phyloP scores from a whole-genome alignment of 2,797 vertebrate genomes.

The Sus cebifrons region DNA sequence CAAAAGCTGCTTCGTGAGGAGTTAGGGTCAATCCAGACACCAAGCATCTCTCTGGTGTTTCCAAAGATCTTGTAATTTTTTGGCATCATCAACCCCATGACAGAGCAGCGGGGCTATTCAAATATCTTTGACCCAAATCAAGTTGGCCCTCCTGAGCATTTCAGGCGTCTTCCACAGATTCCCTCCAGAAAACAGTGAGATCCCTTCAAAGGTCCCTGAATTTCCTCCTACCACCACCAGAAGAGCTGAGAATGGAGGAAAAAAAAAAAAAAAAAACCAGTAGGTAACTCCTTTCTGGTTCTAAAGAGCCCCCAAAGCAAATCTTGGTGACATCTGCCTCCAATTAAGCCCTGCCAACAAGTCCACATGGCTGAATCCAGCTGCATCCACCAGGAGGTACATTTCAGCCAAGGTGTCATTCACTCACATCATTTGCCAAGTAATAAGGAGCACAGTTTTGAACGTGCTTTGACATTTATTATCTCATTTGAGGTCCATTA shows the following conservation, averaged over 20 bases:
- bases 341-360: slow-evolving; percentile 41
- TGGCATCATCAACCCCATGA: background rate
- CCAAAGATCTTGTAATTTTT: background rate
- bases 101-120: background rate
- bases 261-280: background rate
- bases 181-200: background rate
- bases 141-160: background rate
- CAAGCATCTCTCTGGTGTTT: background rate
- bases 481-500: slow-evolving; percentile 77
- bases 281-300: background rate
- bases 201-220: background rate
- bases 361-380: background rate
- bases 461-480: slow-evolving; percentile 78
- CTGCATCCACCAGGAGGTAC: slow-evolving; percentile 61
- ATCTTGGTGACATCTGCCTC: slow-evolving; percentile 72
- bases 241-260: background rate
- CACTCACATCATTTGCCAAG: slow-evolving; percentile 58
- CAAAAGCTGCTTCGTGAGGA: background rate
- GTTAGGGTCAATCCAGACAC: background rate
- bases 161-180: background rate
- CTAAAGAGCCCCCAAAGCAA: slow-evolving; percentile 7
- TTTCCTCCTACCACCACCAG: background rate
- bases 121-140: background rate
- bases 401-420: slow-evolving; percentile 68
- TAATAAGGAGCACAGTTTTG: slow-evolving; percentile 76